Percentiles rank a stretch among this genome's conserved stretches.
Evolutionary conservation across 1,140 invertebrate genomes (phyloP).

Genomic region (Drosophila yakuba): DNA sequence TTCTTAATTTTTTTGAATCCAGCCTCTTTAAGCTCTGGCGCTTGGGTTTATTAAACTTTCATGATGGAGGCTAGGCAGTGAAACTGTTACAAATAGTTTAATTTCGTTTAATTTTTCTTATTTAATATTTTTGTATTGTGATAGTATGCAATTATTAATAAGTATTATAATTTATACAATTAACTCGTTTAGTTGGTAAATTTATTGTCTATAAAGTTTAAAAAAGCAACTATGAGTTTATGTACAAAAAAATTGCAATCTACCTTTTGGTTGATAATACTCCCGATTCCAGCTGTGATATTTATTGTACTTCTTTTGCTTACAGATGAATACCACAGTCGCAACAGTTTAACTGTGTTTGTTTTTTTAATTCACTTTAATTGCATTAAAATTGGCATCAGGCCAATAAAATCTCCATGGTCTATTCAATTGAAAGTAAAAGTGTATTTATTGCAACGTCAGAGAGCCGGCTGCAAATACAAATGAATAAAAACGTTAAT

Average conservation of each 20-base stretch:
- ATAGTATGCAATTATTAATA: too few relatives aligned
- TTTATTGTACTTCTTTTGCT: neutral
- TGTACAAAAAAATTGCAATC: neutral
- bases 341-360: neutral
- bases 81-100: too few relatives aligned
- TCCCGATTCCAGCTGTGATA: neutral
- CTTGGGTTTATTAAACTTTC: too few relatives aligned
- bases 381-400: conserved; percentile 3
- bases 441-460: neutral
- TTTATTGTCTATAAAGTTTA: neutral
- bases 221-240: neutral
- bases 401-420: conserved; percentile 6
- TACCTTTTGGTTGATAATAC: neutral
- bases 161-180: too few relatives aligned
- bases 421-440: conserved; percentile 14
- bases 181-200: too few relatives aligned
- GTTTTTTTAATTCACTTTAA: conserved; percentile 7
- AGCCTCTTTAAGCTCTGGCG: too few relatives aligned
- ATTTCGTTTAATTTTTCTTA: too few relatives aligned
- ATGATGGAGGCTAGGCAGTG: too few relatives aligned
- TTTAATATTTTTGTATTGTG: too few relatives aligned
- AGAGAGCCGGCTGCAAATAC: neutral
- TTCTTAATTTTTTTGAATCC: too few relatives aligned
- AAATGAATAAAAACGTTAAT: conserved; percentile 23
- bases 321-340: neutral